Base-by-base conservation (phyloP, 2,113 vertebrate species). In the Melanostigma gelatinosum region DNA sequence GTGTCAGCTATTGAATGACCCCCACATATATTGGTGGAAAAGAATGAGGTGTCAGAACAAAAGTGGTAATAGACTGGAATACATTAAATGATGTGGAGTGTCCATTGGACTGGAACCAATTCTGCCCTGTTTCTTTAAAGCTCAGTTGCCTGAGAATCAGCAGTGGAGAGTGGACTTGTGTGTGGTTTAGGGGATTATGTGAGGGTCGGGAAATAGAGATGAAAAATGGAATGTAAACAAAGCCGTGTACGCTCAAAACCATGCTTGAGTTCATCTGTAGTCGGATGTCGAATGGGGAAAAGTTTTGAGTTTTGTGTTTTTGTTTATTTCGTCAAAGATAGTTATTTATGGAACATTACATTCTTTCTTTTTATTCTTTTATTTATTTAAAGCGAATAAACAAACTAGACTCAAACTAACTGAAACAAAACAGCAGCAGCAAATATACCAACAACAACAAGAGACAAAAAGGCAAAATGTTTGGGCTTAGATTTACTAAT, bases 1-100 rank as follows among this genome's bases (percentile, higher is more conserved):
- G 91, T 94, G 93, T 93, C 93, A 93, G 84, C 93, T 94, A 94
- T 95, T 94, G 93, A 94, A 94, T 94, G 93, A 92, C 93, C 92
- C 92, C 90, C 89, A 88, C 88, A 75, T 91, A 93, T 92, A 91
- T 88, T 91, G 92, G 89, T 92, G 89, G 89, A 89, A 91, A 93
- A 87, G 87, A 94, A 94, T 94, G 91, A 94, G 92, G 91, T 94
- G 93, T 94, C 93, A 92, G 89, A 90, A 92, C 85, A 93, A 91
- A 92, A 91, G 87, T 93, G 87, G 91, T 94, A 94, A 94, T 93
- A 94, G 93, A 93, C 84, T 92, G 88, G 92, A 95, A 95, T 95
- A 94, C 91, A 94, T 94, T 92, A 95, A 92, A 93, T 94, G 88
- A 92, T 93, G 90, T 87, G 81, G 82, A 92, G 92, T 85, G 92